Percentiles rank a stretch among this genome's conserved stretches.
Evolutionary conservation across 2,888 invertebrate species (phyloP).

Genomic region (Tethea ocularis): DNA sequence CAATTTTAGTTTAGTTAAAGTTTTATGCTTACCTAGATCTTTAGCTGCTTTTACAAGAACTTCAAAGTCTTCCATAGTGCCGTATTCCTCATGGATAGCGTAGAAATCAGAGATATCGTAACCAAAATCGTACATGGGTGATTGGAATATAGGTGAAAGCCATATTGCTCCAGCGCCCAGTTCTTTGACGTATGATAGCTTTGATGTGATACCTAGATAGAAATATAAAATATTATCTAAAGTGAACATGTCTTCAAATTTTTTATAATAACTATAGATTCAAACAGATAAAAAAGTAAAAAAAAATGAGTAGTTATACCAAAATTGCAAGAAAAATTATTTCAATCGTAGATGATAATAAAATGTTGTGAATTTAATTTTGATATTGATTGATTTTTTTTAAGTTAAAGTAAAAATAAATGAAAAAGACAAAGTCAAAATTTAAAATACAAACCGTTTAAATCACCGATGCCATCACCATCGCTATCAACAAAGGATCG

Average conservation of each 20-base stretch:
- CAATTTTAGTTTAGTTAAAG: too few relatives aligned
- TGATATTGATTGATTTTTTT: too few relatives aligned
- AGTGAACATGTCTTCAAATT: too few relatives aligned
- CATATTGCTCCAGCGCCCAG: conserved; percentile 88
- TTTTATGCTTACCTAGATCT: conserved; percentile 61
- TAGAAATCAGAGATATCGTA: conserved; percentile 90
- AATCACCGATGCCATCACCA: conserved; percentile 88
- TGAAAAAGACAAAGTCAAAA: too few relatives aligned
- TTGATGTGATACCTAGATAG: conserved; percentile 82
- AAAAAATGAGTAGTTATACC: too few relatives aligned
- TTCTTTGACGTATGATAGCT: conserved; percentile 85
- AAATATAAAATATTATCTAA: neutral
- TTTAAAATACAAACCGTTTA: conserved; percentile 64
- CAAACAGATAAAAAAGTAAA: too few relatives aligned
- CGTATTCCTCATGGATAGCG: conserved; percentile 88
- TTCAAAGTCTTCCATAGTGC: conserved; percentile 88
- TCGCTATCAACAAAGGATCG: conserved; percentile 90
- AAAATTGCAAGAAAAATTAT: too few relatives aligned
- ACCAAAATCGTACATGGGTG: conserved; percentile 92
- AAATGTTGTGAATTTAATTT: too few relatives aligned
- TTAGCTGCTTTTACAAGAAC: conserved; percentile 78
- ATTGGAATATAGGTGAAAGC: conserved; percentile 89
- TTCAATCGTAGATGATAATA: too few relatives aligned
- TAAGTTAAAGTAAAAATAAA: too few relatives aligned
- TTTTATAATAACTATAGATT: too few relatives aligned